Evolutionary conservation across 2,888 invertebrate species (phyloP).

Genomic region (Synanthedon formicaeformis): DNA sequence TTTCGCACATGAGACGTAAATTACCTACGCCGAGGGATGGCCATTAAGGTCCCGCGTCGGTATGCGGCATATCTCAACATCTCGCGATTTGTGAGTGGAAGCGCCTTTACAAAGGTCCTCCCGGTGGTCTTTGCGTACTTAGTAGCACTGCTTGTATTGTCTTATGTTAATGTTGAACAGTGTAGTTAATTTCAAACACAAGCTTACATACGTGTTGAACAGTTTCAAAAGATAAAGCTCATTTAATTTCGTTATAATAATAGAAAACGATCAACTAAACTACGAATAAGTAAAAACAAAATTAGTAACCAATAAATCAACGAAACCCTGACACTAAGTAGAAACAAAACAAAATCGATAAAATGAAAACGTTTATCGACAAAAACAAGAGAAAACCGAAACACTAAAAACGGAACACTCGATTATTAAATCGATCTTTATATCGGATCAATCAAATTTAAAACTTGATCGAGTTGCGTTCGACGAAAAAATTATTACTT

Average conservation of each 20-base stretch:
- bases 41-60: conserved; percentile 59
- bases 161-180: conserved; percentile 16
- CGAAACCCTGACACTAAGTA: conserved; percentile 34
- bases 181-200: not conserved
- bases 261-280: conserved; percentile 3
- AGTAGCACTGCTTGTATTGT: conserved; percentile 37
- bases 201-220: not conserved
- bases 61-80: conserved; percentile 60
- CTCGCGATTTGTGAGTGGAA: conserved; percentile 60
- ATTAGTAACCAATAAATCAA: conserved; percentile 44
- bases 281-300: conserved; percentile 22
- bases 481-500: conserved; percentile 67
- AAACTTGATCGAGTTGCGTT: conserved; percentile 63
- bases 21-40: conserved; percentile 55
- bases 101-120: conserved; percentile 56
- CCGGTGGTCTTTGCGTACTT: conserved; percentile 53
- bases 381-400: conserved; percentile 49
- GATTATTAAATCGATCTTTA: conserved; percentile 67
- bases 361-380: conserved; percentile 51
- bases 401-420: conserved; percentile 50
- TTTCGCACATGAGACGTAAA: conserved; percentile 67
- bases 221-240: not conserved
- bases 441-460: conserved; percentile 71
- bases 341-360: conserved; percentile 37
- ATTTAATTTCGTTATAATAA: conserved; percentile 4